Evolutionary conservation across 2,113 vertebrate genomes (phyloP), one percentile per base, ranked within the genome.

Genomic region (Brevimyrus niger): DNA sequence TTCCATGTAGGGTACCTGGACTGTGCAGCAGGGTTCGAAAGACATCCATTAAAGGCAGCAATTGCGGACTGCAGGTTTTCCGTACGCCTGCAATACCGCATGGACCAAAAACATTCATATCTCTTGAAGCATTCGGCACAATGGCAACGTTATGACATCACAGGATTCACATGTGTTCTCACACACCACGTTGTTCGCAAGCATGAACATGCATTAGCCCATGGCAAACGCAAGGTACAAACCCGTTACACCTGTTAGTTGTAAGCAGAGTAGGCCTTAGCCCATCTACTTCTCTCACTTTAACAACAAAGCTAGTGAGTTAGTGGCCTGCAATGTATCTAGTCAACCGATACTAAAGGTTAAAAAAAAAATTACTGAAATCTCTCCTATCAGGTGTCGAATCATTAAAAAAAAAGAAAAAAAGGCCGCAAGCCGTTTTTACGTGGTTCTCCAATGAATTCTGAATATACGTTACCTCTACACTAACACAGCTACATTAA

Each of bases 181-280:
- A 35, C 50, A 76, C 50, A 46, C 50, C 4, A 5, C 17, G 9
- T 80, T 88, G 27, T 50, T n/a, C 31, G 93, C 86, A 87, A 89
- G 89, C 84, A 85, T 88, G 88, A 89, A 90, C 73, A 1, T 91
- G 91, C 42, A 42, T 35, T 82, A 51, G 9, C 48, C 23, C 76
- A 84, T 13, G 44, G 38, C 4, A 86, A 17, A 35, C 6, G 27
- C 47, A 35, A 19, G 13, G 2, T 17, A 11, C 15, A 55, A 89
- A 89, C 88, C 88, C 1, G 88, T 89, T 89, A 13, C 80, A 58
- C 88, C 51, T 44, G 88, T 61, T 84, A 5, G 27, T 55, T 89
- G 11, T 47, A 84, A 89, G 13, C 51, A 42, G 50, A 61, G 8
- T 46, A 23, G 19, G 82, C 19, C 44, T 84, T 23, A 9, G 44